phyloP scores from a whole-genome alignment of 1,140 invertebrate species.

The Eurosta solidaginis region DNA sequence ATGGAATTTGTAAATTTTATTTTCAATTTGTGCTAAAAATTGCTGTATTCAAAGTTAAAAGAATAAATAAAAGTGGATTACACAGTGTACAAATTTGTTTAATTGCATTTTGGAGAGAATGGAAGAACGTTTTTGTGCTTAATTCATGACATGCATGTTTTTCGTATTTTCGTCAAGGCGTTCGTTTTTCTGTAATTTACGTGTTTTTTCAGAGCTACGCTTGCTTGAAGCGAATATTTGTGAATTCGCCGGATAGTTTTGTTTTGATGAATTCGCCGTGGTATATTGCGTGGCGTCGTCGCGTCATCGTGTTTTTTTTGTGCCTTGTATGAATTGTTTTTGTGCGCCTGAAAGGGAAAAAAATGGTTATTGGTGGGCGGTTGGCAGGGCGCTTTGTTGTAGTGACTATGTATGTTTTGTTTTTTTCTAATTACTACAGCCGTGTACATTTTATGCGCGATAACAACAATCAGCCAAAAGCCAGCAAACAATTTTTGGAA shows the following conservation, averaged over 20 bases:
- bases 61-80: background rate
- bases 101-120: background rate
- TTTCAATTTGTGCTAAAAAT: background rate
- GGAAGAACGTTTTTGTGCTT: background rate
- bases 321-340: no score
- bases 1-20: constrained; percentile 1
- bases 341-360: no score
- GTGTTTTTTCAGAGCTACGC: background rate
- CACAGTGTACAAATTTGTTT: background rate
- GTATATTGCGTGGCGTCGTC: background rate
- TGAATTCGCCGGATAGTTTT: constrained; percentile 28
- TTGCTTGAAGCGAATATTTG: background rate
- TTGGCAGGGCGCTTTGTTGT: no score
- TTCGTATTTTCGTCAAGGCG: background rate
- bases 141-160: background rate
- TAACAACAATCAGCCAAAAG: no score
- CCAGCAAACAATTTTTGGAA: no score
- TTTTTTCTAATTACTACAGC: no score
- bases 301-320: no score
- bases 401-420: no score
- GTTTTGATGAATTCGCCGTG: constrained; percentile 29
- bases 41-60: background rate
- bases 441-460: no score
- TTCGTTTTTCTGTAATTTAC: background rate
- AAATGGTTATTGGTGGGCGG: no score